Evolutionary conservation across 2,797 vertebrate species (phyloP), one percentile per base, ranked within the genome.

Genomic region (Leontocebus nigricollis): DNA sequence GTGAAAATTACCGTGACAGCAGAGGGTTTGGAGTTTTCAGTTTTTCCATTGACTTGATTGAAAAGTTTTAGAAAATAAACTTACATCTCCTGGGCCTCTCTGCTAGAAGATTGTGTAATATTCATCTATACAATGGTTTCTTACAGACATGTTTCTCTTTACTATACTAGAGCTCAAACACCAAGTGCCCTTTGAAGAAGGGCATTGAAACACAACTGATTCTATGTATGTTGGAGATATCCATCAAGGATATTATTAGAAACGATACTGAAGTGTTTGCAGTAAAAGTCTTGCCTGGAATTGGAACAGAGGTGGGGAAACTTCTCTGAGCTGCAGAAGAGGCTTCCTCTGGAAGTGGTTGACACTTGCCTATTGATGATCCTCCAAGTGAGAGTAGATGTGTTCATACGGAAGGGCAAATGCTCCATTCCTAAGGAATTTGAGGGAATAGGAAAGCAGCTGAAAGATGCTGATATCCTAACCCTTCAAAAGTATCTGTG

Each of bases 21-120:
- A 41, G 72, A 82, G 27, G 41, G 36, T 27, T 75, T 79, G 75
- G 55, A 11, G 19, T 52, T 94, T 85, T 80, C 46, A 76, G n/a
- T 17, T 89, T 96, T 89, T 84, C 50, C 46, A 75, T 27, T 59
- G 73, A 85, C 50, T 94, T 73, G 24, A 77, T 8, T 46, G 52
- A 52, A 93, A 92, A 80, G 30, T 72, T 88, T 89, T 96, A 59
- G 88, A 81, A 93, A 85, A 96, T 75, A 67, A 81, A 33, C 39
- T 61, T 7, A 30, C 86, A 27, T 92, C 15, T 41, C 17, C 4
- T 17, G 33, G n/a, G 2, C 39, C 41, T 89, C 44, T 61, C 19
- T 95, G 75, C 46, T 50, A 75, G 41, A 36, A 83, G 17, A 80
- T 26, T 76, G 70, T 11, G 22, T 70, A 81, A 1, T 50, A 41